phyloP scores from a whole-genome alignment of 2,888 invertebrate species.

The Dermolepida albohirtum region DNA sequence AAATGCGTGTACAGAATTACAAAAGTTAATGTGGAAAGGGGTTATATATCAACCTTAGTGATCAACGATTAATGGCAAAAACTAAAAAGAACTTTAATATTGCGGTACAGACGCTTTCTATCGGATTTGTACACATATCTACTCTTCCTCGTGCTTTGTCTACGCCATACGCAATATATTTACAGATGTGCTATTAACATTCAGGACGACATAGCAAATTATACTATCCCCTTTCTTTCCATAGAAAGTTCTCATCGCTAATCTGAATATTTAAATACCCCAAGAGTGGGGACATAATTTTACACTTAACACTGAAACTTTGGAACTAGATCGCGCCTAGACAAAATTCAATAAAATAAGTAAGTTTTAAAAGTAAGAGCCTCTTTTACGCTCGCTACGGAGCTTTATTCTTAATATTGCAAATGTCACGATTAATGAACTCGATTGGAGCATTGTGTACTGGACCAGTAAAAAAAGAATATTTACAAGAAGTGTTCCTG shows the following conservation, averaged over 20 bases:
- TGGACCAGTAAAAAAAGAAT: not conserved
- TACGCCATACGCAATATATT: no score
- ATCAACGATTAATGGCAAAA: no score
- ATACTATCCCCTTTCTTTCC: no score
- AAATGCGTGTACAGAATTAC: no score
- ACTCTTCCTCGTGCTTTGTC: no score
- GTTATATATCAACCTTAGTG: no score
- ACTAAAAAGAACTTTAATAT: no score
- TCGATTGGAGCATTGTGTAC: conserved; percentile 15
- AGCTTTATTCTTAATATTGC: conserved; percentile 22
- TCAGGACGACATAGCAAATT: no score
- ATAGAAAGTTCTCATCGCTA: not conserved
- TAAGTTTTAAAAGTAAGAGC: conserved; percentile 5
- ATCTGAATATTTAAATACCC: conserved; percentile 18
- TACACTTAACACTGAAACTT: conserved; percentile 10
- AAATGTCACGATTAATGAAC: conserved; percentile 19
- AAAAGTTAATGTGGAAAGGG: no score
- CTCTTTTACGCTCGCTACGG: not conserved
- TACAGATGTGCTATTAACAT: no score
- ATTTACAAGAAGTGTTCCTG: not conserved
- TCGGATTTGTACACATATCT: no score
- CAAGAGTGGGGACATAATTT: not conserved
- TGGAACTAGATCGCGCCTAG: conserved; percentile 12
- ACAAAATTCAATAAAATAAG: conserved; percentile 10
- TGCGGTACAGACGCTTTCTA: no score